These are phyloP conservation scores for Microplitis mediator DNA, from an alignment of 1,140 invertebrate genomes.

Conservation along the genomic window DNA sequence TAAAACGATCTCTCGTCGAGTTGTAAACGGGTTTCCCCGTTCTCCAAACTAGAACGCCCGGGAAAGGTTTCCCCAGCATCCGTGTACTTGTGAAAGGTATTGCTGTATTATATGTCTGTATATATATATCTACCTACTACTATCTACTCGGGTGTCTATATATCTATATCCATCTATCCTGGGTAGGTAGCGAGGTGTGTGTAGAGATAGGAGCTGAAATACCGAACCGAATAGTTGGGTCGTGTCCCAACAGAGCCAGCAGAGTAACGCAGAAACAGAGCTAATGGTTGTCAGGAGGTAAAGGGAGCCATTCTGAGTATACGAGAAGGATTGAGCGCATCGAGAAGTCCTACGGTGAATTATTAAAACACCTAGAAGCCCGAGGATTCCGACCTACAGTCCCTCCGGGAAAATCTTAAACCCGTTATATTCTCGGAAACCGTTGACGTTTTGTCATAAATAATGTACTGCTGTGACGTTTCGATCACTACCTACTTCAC, in stretches of 20 bases:
- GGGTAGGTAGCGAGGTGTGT: background rate
- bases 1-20: constrained; percentile 32
- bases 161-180: too few relatives aligned
- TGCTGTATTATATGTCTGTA: background rate
- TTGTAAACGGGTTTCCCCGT: constrained; percentile 33
- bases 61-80: constrained; percentile 11
- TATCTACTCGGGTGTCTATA: background rate
- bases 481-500: too few relatives aligned
- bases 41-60: constrained; percentile 16
- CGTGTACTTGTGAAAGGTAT: background rate
- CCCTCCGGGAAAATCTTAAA: constrained; percentile 11
- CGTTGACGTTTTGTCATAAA: background rate
- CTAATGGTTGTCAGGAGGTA: constrained; percentile 11
- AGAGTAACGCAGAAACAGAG: constrained; percentile 18
- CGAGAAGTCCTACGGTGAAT: constrained; percentile 17
- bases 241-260: background rate
- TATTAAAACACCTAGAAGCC: constrained; percentile 15
- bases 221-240: constrained; percentile 20
- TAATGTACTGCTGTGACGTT: background rate
- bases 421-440: constrained; percentile 8
- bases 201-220: background rate
- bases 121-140: background rate
- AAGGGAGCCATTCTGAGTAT: background rate
- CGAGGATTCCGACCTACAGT: constrained; percentile 4
- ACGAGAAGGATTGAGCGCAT: constrained; percentile 4